Evolutionary conservation across 2,888 invertebrate species (phyloP), one percentile per base, ranked within the genome.

Genomic region (Rhimphoctona megacephalus): DNA sequence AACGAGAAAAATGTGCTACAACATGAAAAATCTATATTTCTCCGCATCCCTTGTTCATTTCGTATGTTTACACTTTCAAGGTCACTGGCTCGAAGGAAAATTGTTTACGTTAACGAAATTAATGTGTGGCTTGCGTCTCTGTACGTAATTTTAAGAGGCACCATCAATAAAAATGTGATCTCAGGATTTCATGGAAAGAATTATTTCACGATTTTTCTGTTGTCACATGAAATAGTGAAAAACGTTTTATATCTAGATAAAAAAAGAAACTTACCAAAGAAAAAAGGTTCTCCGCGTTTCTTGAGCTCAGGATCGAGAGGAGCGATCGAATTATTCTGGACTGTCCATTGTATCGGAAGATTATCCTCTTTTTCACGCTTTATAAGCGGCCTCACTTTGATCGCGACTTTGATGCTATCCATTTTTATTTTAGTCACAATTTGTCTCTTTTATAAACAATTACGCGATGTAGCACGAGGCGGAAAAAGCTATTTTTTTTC

Each of bases 371-470:
- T 94, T 94, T 97, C 97, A 72, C 96, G 95, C 90, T 95, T 94
- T 90, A 96, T 96, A 14, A 97, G 92, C 33, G 97, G 97, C 69
- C 97, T 95, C 87, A 97, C 95, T 95, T 97, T 97, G 85, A 97
- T 96, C 84, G 96, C 97, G 79, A 97, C 97, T 95, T 97, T 96
- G 76, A 97, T 97, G 92, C 96, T 96, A 92, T 96, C 95, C 96
- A 96, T 96, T 74, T 70, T 86, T 36, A 49, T 39, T 57, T 17
- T 7, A 22, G 22, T 22, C 30, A 1, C 4, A 61, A 30, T 61
- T 61, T 30, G 4, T 57, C 25, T 30, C 30, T 4, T n/a, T 69
- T 69, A 25, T 30, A 22, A 36, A 67, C 67, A 70, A 25, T 64
- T 67, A 33, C 57, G 7, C 82, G 61, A 30, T 6, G 22, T 36